Conservation (phyloP, 2,113 vertebrate species). For the Thomomys bottae region DNA sequence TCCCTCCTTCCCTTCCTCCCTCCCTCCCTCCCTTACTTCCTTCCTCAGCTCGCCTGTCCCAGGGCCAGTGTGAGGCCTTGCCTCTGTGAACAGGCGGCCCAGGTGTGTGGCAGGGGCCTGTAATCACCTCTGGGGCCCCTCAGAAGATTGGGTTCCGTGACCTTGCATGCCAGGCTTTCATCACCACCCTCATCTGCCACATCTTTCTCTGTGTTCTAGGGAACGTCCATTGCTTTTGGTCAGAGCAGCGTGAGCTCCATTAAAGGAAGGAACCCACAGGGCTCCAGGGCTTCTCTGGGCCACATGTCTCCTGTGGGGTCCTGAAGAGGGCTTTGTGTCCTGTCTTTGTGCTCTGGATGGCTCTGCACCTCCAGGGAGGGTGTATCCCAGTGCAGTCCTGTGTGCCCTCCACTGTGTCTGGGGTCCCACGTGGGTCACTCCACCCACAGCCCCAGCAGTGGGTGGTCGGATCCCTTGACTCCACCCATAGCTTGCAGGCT, state of each 20-base stretch:
- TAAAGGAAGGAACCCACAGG: rapidly evolving
- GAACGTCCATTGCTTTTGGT: rapidly evolving
- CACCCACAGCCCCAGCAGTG: rapidly evolving
- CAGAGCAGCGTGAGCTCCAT: neutral
- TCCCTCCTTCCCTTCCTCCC: no score
- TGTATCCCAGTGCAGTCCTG: neutral
- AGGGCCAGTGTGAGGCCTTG: no score
- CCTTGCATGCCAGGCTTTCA: neutral
- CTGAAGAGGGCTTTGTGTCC: neutral
- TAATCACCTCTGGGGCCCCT: rapidly evolving
- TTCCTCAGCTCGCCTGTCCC: no score
- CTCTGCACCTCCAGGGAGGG: rapidly evolving
- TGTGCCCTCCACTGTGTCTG: no score
- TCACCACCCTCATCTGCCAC: no score
- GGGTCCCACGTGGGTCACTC: no score
- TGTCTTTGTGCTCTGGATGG: neutral
- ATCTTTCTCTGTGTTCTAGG: neutral
- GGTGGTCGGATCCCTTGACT: neutral
- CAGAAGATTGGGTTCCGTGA: rapidly evolving
- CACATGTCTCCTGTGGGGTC: no score
- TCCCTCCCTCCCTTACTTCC: no score
- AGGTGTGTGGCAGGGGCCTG: neutral
- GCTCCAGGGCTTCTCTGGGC: neutral
- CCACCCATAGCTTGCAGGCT: no score
- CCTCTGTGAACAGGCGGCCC: neutral